Evolutionary conservation across 2,888 invertebrate species (phyloP), one percentile per base, ranked within the genome.

Genomic region (Himalopsyche japonica): DNA sequence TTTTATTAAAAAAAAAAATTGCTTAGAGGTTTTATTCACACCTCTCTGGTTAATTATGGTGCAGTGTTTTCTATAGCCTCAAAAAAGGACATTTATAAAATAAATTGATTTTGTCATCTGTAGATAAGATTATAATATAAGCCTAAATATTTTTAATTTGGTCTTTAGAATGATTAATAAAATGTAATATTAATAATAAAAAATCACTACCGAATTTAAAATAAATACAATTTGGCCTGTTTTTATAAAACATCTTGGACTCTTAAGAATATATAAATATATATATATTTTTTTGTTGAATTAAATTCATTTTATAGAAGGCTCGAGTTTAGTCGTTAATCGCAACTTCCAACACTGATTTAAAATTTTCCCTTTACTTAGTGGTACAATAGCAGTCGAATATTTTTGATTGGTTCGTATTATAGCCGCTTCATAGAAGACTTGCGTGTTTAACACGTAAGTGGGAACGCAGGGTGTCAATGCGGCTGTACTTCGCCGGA

Each of bases 401-500:
- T 79, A 34, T 27, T 24, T 30, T 79, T 79, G 20, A 20, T 49
- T 20, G 57, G 20, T 27, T 37, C 20, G 20, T 15, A 5, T 37
- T 37, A 24, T 30, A 43, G 27, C 18, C 18, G 76, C 18, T 10
- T 43, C 37, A 43, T 32, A 81, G 64, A n/a, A 76, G 89, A 87
- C 91, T 91, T 88, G 92, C 92, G 90, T 97, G 96, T 90, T 97
- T 96, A 89, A 95, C 93, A 88, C 96, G 94, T 91, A 97, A 93
- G 90, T 97, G 97, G 82, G 95, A 94, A 89, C 96, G 95, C 89
- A 97, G 93, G 80, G 97, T 97, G 92, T 97, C 97, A 90, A 96
- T 96, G 90, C 97, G 94, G 92, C 96, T 96, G 93, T 97, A 97
- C 86, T 96, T 96, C 89, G 96, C 96, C 87, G 96, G 95, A 92